Percentiles rank a stretch among this genome's conserved stretches.
phyloP scores from a whole-genome alignment of 2,888 invertebrate genomes.

The Ametastegia equiseti region DNA sequence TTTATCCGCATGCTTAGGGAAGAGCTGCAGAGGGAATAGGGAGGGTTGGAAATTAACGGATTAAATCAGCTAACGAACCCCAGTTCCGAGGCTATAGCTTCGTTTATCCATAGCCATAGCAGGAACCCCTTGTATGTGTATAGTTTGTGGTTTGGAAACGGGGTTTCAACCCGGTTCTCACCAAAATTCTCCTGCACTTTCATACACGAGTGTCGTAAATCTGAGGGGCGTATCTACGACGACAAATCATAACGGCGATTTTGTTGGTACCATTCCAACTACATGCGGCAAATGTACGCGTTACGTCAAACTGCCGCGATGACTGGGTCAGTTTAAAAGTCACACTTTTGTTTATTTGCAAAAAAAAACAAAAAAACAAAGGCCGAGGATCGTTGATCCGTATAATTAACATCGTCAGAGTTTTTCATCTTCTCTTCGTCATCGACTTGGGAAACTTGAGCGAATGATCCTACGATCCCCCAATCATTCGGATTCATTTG shows the following conservation, averaged over 20 bases:
- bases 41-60: slow-evolving; percentile 14
- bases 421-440: too few relatives aligned
- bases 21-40: background rate
- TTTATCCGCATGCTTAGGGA: background rate
- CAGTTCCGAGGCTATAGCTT: too few relatives aligned
- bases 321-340: slow-evolving; percentile 2
- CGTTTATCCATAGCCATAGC: too few relatives aligned
- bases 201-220: slow-evolving; percentile 52
- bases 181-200: slow-evolving; percentile 39
- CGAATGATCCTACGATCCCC: too few relatives aligned
- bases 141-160: background rate
- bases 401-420: background rate
- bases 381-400: background rate
- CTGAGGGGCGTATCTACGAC: slow-evolving; percentile 56
- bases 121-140: too few relatives aligned
- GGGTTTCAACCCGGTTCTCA: background rate
- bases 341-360: too few relatives aligned
- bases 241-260: slow-evolving; percentile 59
- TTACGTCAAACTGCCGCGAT: slow-evolving; percentile 44
- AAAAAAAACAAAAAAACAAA: background rate
- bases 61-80: slow-evolving; percentile 14
- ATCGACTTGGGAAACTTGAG: too few relatives aligned
- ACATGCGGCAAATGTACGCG: slow-evolving; percentile 49
- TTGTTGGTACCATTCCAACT: slow-evolving; percentile 55
- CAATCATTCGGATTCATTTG: too few relatives aligned